A percentile compares a stretch with the other conserved stretches of the same genome.
Evolutionary conservation across 2,113 vertebrate species (phyloP).

Genomic region (Megaceryle torquata): DNA sequence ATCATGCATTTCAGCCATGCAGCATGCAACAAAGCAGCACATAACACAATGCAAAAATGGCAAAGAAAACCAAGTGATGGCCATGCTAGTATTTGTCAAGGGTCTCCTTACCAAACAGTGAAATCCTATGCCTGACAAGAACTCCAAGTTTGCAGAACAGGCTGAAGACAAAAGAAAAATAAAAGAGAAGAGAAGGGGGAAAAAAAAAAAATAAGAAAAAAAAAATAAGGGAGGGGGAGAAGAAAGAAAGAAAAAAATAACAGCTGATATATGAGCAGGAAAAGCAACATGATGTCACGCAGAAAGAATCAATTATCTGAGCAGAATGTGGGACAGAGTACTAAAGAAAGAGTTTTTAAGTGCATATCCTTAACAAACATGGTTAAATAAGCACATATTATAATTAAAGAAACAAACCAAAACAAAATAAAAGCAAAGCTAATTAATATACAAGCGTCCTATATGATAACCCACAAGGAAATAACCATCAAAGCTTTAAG

Average conservation of each 20-base stretch:
- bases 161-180: slow-evolving; percentile 84
- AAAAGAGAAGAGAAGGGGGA: slow-evolving; percentile 65
- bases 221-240: background rate
- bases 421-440: slow-evolving; percentile 74
- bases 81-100: slow-evolving; percentile 75
- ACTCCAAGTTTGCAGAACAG: slow-evolving; percentile 99
- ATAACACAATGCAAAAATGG: slow-evolving; percentile 64
- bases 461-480: slow-evolving; percentile 43
- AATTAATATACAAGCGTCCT: slow-evolving; percentile 75
- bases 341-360: slow-evolving; percentile 73
- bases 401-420: slow-evolving; percentile 66
- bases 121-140: slow-evolving; percentile 99
- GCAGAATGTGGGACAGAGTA: slow-evolving; percentile 71
- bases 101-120: slow-evolving; percentile 96
- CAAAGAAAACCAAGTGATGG: slow-evolving; percentile 73
- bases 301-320: slow-evolving; percentile 75
- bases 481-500: slow-evolving; percentile 33
- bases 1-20: slow-evolving; percentile 73
- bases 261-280: slow-evolving; percentile 79
- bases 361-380: slow-evolving; percentile 74
- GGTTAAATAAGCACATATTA: slow-evolving; percentile 80
- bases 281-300: slow-evolving; percentile 78
- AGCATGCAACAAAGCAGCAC: slow-evolving; percentile 70
- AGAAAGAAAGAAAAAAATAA: slow-evolving; percentile 71
- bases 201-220: slow-evolving; percentile 71